Base-by-base conservation (phyloP, 2,113 vertebrate genomes). In the Cephalopholis sonnerati region DNA sequence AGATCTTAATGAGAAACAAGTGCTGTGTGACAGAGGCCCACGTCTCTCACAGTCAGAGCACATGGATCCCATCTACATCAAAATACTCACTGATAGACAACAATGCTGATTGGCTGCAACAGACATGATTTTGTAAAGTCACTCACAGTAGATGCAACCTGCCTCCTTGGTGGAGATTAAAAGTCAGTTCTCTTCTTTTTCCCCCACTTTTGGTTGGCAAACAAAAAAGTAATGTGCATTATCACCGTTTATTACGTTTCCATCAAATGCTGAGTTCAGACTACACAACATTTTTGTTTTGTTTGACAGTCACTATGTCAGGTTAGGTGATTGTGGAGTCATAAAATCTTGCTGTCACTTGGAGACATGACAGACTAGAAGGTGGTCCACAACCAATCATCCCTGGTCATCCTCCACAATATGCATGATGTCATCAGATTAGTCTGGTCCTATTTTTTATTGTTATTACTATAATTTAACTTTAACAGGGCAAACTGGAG, bases 1-100 rank as follows among this genome's bases (percentile, higher is more conserved):
- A 22, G 61, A 20, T 79, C 68, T 55, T 80, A 73, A 87, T 84
- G 58, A 68, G 27, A 80, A 89, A 77, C 76, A 84, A 53, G 72
- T 70, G 71, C 24, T 5, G 27, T 44, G 51, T 82, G 70, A 67
- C 41, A 66, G 61, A 82, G 57, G 82, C 50, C 16, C 64, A 44
- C 24, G 53, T 25, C 66, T 67, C 27, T 55, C 15, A 20, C 70
- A 65, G n/a, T 61, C 66, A 16, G 20, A 67, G 20, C 67, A 32
- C 25, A 68, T 68, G 66, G 48, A 20, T 4, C 63, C 46, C 5
- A 51, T 68, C 18, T 32, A 22, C 20, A 67, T 65, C n/a, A 46
- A 65, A 65, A 16, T 15, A 12, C 20, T 2, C 5, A 7, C 20
- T 69, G 12, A 69, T 16, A 61, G 20, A 36, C 20, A 22, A 53